phyloP scores from a whole-genome alignment of 2,888 invertebrate species.

The Ophion costatus region DNA sequence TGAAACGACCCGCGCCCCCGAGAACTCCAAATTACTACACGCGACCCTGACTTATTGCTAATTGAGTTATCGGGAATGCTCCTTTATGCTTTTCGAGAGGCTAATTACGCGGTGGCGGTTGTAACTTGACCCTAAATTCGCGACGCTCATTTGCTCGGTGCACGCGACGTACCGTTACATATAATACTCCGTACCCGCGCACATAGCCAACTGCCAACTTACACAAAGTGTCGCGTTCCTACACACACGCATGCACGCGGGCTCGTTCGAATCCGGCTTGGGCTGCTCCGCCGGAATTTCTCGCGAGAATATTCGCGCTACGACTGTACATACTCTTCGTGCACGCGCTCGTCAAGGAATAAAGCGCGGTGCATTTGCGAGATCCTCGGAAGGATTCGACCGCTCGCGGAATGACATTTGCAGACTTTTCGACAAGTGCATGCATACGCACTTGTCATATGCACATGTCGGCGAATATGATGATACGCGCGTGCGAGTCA shows the following conservation, averaged over 20 bases:
- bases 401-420: too few species aligned
- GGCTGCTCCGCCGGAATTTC: neutral
- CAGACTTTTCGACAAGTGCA: too few species aligned
- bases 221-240: conserved; percentile 8
- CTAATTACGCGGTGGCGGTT: conserved; percentile 52
- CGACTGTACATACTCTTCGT: neutral
- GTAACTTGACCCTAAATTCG: conserved; percentile 63
- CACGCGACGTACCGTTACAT: conserved; percentile 65
- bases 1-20: conserved; percentile 2
- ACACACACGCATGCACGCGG: neutral
- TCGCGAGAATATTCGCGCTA: neutral
- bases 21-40: neutral
- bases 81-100: conserved; percentile 50
- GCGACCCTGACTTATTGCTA: conserved; percentile 61
- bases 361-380: neutral
- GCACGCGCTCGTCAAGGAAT: neutral
- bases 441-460: too few species aligned
- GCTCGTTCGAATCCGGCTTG: conserved; percentile 14
- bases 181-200: neutral
- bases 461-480: too few species aligned
- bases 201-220: neutral
- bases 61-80: conserved; percentile 66
- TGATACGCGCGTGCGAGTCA: neutral
- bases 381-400: too few species aligned
- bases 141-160: conserved; percentile 60